Evolutionary conservation across 2,888 invertebrate genomes (phyloP).

Genomic region (Napeogenes inachia): DNA sequence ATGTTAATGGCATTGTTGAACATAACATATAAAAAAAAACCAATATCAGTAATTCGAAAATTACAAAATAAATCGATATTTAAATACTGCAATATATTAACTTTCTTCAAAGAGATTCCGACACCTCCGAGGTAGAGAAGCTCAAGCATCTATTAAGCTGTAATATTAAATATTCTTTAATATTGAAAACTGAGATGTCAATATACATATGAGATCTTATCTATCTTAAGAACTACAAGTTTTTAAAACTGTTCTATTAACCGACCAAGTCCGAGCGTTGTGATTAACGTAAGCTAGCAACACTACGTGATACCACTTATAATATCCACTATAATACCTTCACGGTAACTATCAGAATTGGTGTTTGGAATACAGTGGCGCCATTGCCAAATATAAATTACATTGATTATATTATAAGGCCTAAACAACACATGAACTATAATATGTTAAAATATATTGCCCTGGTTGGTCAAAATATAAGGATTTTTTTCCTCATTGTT

Average conservation of each 20-base stretch:
- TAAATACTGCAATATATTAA: no score
- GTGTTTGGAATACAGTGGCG: slow-evolving; percentile 35
- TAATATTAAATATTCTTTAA: not conserved
- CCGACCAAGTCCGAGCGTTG: slow-evolving; percentile 59
- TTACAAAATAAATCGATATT: no score
- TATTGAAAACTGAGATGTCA: slow-evolving; percentile 8
- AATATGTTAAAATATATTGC: not conserved
- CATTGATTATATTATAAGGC: not conserved
- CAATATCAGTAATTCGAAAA: no score
- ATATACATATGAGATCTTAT: slow-evolving; percentile 71
- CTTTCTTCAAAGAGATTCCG: no score
- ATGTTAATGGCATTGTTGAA: no score
- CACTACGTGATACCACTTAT: slow-evolving; percentile 40
- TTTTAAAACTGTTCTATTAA: slow-evolving; percentile 58
- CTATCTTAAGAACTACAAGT: slow-evolving; percentile 51
- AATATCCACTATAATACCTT: slow-evolving; percentile 13
- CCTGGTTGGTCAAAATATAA: not conserved
- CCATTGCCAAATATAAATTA: slow-evolving; percentile 18
- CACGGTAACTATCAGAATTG: slow-evolving; percentile 29
- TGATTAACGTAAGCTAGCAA: slow-evolving; percentile 52
- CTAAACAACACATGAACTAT: slow-evolving; percentile 18
- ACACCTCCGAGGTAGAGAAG: no score
- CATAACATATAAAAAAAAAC: no score
- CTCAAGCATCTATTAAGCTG: not conserved
- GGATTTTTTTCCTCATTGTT: not conserved